Evolutionary conservation across 2,888 invertebrate species (phyloP).

Genomic region (Theretra japonica): DNA sequence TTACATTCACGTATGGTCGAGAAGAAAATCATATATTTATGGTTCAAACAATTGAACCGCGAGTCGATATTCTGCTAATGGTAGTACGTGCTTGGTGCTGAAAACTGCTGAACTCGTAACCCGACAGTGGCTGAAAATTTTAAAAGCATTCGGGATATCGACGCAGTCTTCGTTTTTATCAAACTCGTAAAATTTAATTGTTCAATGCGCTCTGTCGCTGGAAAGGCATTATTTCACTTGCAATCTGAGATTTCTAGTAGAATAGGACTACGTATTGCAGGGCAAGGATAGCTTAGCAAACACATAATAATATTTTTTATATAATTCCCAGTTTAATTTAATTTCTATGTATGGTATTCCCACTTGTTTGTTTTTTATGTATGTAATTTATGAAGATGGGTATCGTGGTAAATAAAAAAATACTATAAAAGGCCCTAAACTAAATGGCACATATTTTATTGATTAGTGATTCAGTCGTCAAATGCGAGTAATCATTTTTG

Average conservation of each 20-base stretch:
- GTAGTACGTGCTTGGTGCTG: not conserved
- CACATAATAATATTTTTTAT: too few species aligned
- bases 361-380: too few species aligned
- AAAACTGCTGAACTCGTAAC: constrained; percentile 1
- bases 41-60: not conserved
- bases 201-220: not conserved
- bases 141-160: not conserved
- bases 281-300: too few species aligned
- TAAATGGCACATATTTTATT: too few species aligned
- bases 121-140: not conserved
- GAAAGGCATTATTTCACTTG: not conserved
- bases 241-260: not conserved
- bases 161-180: not conserved
- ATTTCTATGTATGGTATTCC: too few species aligned
- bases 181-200: constrained; percentile 3
- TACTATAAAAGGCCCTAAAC: too few species aligned
- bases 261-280: not conserved
- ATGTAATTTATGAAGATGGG: too few species aligned
- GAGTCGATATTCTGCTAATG: not conserved
- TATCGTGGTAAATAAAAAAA: too few species aligned
- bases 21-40: not conserved
- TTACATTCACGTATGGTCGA: too few species aligned
- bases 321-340: too few species aligned
- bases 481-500: too few species aligned
- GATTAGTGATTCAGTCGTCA: too few species aligned